A percentile compares a stretch with the other conserved stretches of the same genome.
These are phyloP conservation scores for Melieria picta DNA, from an alignment of 2,888 invertebrate genomes.

Conservation along the genomic window DNA sequence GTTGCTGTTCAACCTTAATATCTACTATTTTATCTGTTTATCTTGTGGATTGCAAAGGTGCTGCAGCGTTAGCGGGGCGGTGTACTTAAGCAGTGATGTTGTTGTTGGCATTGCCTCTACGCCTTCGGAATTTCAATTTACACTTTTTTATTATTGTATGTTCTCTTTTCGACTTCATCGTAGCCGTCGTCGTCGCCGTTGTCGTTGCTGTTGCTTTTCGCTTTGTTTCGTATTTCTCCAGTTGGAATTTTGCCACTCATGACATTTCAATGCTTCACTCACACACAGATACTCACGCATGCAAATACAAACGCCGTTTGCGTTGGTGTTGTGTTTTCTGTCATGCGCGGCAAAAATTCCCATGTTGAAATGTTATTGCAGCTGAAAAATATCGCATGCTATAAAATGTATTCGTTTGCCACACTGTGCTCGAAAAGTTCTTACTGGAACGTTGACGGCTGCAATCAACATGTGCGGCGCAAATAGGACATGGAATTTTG, in stretches of 20 bases:
- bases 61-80: constrained; percentile 23
- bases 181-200: constrained; percentile 24
- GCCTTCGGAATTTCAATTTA: constrained; percentile 62
- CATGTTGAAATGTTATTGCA: background rate
- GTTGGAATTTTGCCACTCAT: constrained; percentile 41
- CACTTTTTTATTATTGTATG: constrained; percentile 49
- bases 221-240: constrained; percentile 38
- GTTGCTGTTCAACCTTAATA: constrained; percentile 34
- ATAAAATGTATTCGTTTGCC: background rate
- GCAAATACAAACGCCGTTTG: background rate
- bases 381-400: constrained; percentile 28
- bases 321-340: too few species aligned
- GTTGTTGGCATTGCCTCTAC: constrained; percentile 50
- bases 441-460: background rate
- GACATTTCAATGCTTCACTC: constrained; percentile 34
- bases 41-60: constrained; percentile 41
- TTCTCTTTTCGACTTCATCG: constrained; percentile 26
- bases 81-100: constrained; percentile 27
- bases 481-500: too few species aligned
- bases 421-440: background rate
- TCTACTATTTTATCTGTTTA: constrained; percentile 40
- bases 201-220: constrained; percentile 32
- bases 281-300: constrained; percentile 33
- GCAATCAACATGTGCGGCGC: constrained; percentile 26
- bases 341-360: too few species aligned